Evolutionary conservation across 2,888 invertebrate genomes (phyloP).

Genomic region (Dynastes hyllus): DNA sequence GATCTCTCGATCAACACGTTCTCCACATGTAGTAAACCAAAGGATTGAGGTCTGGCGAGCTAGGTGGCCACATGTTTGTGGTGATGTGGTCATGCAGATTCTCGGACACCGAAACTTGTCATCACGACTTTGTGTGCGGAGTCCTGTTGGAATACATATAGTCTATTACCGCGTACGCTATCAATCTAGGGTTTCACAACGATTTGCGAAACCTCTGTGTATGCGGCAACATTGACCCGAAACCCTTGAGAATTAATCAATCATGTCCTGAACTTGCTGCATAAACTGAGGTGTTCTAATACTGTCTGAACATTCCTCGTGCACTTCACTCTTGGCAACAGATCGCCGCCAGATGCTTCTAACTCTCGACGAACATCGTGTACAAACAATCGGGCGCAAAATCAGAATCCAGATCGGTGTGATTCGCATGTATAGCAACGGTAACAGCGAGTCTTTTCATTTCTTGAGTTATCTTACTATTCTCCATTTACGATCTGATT

Average conservation of each 20-base stretch:
- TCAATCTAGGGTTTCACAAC: neutral
- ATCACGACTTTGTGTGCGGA: neutral
- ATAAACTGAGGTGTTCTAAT: too few species aligned
- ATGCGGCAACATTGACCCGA: neutral
- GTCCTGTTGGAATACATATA: neutral
- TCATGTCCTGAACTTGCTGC: too few species aligned
- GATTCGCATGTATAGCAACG: too few species aligned
- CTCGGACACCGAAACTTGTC: neutral
- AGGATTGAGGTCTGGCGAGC: neutral
- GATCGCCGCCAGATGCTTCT: too few species aligned
- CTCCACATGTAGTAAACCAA: neutral
- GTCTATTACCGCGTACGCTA: neutral
- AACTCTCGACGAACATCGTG: too few species aligned
- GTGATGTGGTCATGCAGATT: neutral
- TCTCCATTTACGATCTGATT: too few species aligned
- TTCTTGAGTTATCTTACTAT: too few species aligned
- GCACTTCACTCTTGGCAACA: too few species aligned
- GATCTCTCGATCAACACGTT: neutral
- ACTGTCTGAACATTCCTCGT: too few species aligned
- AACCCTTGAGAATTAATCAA: neutral
- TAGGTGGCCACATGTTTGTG: neutral
- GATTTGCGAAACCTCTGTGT: neutral
- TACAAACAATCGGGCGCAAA: too few species aligned
- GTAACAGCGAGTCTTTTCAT: too few species aligned
- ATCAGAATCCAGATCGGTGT: too few species aligned